These are phyloP conservation scores for Deilephila porcellus DNA, from an alignment of 2,888 invertebrate genomes.

Conservation along the genomic window DNA sequence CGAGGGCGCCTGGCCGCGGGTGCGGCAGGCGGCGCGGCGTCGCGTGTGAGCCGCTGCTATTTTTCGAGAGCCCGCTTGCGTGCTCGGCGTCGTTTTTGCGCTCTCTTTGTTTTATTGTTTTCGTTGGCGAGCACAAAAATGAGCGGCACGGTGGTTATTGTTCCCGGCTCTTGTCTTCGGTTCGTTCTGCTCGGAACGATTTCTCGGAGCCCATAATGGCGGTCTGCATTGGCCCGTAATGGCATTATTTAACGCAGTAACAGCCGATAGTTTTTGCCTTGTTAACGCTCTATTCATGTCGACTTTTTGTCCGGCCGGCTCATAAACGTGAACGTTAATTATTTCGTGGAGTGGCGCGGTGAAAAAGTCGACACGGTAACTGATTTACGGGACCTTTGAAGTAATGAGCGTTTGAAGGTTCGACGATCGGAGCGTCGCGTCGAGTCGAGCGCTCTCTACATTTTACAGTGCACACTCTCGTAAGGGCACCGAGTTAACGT, in stretches of 20 bases:
- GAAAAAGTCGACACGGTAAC: conserved; percentile 52
- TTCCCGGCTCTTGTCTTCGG: conserved; percentile 63
- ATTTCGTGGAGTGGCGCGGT: conserved; percentile 48
- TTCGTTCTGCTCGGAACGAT: conserved; percentile 50
- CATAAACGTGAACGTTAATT: conserved; percentile 57
- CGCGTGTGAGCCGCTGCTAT: conserved; percentile 68
- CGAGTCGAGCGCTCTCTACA: conserved; percentile 34
- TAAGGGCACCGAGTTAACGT: conserved; percentile 73
- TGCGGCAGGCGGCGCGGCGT: conserved; percentile 47
- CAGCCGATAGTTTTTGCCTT: conserved; percentile 62
- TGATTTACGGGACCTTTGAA: conserved; percentile 54
- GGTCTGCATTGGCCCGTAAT: conserved; percentile 59
- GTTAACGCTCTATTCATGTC: conserved; percentile 64
- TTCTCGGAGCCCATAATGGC: conserved; percentile 53
- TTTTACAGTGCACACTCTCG: conserved; percentile 58
- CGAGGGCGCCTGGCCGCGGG: conserved; percentile 56
- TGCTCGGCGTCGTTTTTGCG: conserved; percentile 72
- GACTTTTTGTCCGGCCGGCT: conserved; percentile 54
- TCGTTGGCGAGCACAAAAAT: conserved; percentile 71
- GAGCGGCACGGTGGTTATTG: conserved; percentile 72
- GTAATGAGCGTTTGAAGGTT: conserved; percentile 59
- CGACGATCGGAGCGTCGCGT: conserved; percentile 46
- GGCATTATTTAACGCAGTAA: conserved; percentile 62
- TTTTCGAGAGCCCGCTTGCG: conserved; percentile 76
- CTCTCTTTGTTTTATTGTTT: conserved; percentile 78